phyloP scores from a whole-genome alignment of 2,113 vertebrate genomes.

The Tauraco erythrolophus region DNA sequence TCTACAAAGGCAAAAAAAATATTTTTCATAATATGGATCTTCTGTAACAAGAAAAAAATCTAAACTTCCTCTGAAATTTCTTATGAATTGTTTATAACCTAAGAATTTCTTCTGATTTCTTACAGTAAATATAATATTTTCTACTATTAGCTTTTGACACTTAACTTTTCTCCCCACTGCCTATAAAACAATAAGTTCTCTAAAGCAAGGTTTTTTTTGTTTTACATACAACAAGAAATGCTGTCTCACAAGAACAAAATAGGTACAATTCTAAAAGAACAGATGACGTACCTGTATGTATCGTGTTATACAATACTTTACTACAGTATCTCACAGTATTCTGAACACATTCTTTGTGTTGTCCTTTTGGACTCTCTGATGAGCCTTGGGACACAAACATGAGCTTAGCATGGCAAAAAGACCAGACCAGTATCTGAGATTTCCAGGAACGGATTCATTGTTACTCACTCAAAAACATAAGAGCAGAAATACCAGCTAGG shows the following conservation, averaged over 20 bases:
- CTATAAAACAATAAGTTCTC: not conserved
- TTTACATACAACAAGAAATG: not conserved
- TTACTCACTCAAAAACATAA: not conserved
- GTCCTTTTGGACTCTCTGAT: not conserved
- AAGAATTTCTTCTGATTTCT: not conserved
- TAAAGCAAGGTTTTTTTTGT: not conserved
- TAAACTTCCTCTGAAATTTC: not conserved
- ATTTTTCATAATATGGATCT: not conserved
- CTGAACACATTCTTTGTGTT: not conserved
- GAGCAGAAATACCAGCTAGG: not conserved
- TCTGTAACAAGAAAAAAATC: not conserved
- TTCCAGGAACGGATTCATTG: not conserved
- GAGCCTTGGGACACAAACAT: not conserved
- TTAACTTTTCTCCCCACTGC: not conserved
- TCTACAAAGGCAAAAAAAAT: not conserved
- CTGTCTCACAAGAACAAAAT: not conserved
- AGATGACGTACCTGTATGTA: not conserved
- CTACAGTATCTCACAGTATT: not conserved
- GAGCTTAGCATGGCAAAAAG: not conserved
- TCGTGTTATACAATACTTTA: not conserved
- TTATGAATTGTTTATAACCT: not conserved
- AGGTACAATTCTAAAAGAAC: not conserved
- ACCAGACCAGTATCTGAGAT: not conserved
- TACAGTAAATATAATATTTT: not conserved
- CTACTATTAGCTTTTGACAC: not conserved